Conservation (phyloP, 35 echinoderm and acorn worm genomes). For the Stichopus chloronotus region DNA sequence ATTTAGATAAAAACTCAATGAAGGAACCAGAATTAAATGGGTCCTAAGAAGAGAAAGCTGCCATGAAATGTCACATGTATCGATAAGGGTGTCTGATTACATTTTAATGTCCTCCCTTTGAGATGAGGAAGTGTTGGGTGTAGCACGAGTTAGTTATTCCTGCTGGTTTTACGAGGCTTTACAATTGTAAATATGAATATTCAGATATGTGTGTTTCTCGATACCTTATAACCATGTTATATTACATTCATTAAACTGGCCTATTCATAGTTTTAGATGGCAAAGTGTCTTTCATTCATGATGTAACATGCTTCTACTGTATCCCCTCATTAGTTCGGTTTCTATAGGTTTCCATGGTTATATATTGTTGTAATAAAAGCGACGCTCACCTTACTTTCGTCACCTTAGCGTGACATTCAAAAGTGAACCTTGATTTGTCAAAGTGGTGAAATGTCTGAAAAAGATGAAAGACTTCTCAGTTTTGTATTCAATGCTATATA, state of each 20-base stretch:
- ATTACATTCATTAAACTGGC: neutral
- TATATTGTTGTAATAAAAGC: neutral
- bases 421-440: neutral
- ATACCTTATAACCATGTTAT: neutral
- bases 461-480: neutral
- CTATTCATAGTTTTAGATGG: neutral
- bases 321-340: neutral
- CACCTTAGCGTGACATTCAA: neutral
- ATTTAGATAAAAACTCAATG: neutral
- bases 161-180: no score
- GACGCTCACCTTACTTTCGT: neutral
- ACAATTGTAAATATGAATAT: neutral
- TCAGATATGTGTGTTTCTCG: neutral
- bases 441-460: neutral
- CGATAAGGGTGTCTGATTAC: no score
- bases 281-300: neutral
- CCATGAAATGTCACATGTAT: no score
- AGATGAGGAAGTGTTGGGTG: no score
- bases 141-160: no score
- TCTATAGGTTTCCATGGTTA: neutral
- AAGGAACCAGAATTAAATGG: neutral
- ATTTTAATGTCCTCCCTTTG: no score
- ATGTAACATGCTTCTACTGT: neutral
- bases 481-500: neutral
- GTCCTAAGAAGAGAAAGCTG: no score